phyloP scores from a whole-genome alignment of 2,113 vertebrate genomes.

The Pionites leucogaster region DNA sequence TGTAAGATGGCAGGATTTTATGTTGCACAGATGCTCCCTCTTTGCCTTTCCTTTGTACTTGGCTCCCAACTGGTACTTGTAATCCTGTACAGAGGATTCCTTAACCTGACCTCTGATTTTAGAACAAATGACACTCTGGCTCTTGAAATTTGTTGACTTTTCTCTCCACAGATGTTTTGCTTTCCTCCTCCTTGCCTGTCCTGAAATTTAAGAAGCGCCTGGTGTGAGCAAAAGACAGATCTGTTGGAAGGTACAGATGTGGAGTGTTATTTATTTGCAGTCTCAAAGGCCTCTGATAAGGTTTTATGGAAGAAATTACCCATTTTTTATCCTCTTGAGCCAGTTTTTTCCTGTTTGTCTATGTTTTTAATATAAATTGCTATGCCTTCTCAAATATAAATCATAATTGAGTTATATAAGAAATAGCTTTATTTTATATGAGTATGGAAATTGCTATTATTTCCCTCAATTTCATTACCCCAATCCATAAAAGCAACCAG shows the following conservation, averaged over 20 bases:
- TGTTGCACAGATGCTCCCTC: slow-evolving; percentile 25
- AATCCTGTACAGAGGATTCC: slow-evolving; percentile 50
- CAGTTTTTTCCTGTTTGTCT: not conserved
- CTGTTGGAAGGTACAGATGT: slow-evolving; percentile 12
- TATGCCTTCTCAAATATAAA: not conserved
- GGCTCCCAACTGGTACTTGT: slow-evolving; percentile 35
- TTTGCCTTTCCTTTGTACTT: slow-evolving; percentile 49
- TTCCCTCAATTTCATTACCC: not conserved
- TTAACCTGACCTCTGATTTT: slow-evolving; percentile 58
- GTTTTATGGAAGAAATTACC: slow-evolving; percentile 1
- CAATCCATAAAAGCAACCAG: not conserved
- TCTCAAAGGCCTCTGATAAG: slow-evolving; percentile 2
- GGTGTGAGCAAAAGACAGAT: slow-evolving; percentile 4
- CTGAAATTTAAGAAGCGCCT: slow-evolving; percentile 72
- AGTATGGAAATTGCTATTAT: not conserved
- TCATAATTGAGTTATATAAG: not conserved
- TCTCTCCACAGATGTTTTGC: slow-evolving; percentile 68
- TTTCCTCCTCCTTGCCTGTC: slow-evolving; percentile 55
- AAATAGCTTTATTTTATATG: not conserved
- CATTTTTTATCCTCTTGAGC: slow-evolving; percentile 1
- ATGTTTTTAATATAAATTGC: not conserved
- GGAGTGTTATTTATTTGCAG: not conserved
- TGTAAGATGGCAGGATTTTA: slow-evolving; percentile 5
- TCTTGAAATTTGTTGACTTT: slow-evolving; percentile 75
- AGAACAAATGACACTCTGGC: slow-evolving; percentile 45